Evolutionary conservation across 1,140 invertebrate species (phyloP).

Genomic region (Trichonephila inaurata): DNA sequence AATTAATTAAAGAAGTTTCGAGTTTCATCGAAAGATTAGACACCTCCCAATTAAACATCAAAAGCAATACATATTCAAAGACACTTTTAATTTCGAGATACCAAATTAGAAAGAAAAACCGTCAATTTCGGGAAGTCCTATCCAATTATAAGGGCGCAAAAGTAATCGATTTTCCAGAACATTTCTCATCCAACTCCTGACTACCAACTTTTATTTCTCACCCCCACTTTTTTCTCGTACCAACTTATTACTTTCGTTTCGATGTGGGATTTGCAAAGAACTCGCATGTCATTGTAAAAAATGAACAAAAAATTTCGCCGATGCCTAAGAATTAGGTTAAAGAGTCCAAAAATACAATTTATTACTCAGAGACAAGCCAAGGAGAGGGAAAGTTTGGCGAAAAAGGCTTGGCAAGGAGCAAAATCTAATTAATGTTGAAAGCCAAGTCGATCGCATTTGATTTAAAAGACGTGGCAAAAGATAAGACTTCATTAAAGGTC

Average conservation of each 20-base stretch:
- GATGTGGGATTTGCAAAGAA: slow-evolving; percentile 48
- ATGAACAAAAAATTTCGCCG: neutral
- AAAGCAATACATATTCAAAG: slow-evolving; percentile 5
- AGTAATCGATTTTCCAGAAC: slow-evolving; percentile 10
- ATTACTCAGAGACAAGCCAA: slow-evolving; percentile 19
- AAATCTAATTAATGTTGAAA: slow-evolving; percentile 62
- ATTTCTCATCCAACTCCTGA: slow-evolving; percentile 42
- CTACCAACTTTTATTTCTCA: slow-evolving; percentile 15
- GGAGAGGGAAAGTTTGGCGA: neutral
- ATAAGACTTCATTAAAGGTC: slow-evolving; percentile 61
- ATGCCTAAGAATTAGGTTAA: slow-evolving; percentile 39
- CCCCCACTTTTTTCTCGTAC: neutral
- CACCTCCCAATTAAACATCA: slow-evolving; percentile 7
- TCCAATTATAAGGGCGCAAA: slow-evolving; percentile 23
- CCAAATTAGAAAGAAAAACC: neutral
- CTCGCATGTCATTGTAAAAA: slow-evolving; percentile 14
- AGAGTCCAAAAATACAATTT: slow-evolving; percentile 19
- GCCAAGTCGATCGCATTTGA: slow-evolving; percentile 52
- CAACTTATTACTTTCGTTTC: slow-evolving; percentile 56
- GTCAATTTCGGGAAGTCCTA: slow-evolving; percentile 19
- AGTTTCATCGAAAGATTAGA: neutral
- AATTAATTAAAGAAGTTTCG: no score
- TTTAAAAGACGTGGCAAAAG: slow-evolving; percentile 56
- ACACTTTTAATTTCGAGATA: slow-evolving; percentile 5
- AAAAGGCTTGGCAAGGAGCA: neutral